Conservation (phyloP, 92 coral and sea anemone genomes). For the Meandrina meandrites region DNA sequence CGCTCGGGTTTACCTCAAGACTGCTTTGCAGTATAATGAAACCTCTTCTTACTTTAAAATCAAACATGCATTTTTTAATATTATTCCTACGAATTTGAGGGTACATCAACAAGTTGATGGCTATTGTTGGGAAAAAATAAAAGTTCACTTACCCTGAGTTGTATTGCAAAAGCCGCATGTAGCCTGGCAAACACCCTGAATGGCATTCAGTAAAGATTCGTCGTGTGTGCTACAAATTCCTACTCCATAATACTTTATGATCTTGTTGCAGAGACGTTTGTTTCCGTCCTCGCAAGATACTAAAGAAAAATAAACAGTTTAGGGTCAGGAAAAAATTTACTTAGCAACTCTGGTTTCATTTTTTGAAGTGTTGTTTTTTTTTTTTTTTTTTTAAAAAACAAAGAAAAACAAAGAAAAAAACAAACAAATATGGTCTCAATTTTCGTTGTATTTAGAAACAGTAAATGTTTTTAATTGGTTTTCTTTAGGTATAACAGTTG, state of each 20-base stretch:
- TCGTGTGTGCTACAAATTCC: slow-evolving; percentile 1
- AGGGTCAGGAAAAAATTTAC: neutral
- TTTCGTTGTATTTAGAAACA: no score
- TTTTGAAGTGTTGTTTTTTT: neutral
- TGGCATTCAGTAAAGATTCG: neutral
- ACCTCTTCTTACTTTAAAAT: no score
- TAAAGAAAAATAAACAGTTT: neutral
- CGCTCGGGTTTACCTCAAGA: no score
- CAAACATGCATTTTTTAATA: no score
- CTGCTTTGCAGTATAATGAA: no score
- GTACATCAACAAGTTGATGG: neutral
- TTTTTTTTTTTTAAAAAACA: no score
- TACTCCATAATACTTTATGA: slow-evolving; percentile 9
- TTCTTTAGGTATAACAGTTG: no score
- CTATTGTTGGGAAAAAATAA: neutral
- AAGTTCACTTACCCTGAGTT: slow-evolving; percentile 1
- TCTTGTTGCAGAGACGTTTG: neutral
- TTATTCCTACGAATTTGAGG: neutral
- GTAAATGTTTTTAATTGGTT: no score
- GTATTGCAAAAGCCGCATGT: slow-evolving; percentile 34
- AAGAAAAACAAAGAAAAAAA: no score
- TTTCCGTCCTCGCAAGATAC: slow-evolving; percentile 16
- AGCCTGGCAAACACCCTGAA: slow-evolving; percentile 15
- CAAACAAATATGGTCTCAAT: no score
- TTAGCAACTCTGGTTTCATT: neutral